Conservation (phyloP, 2,113 vertebrate species). For the Propithecus coquereli region DNA sequence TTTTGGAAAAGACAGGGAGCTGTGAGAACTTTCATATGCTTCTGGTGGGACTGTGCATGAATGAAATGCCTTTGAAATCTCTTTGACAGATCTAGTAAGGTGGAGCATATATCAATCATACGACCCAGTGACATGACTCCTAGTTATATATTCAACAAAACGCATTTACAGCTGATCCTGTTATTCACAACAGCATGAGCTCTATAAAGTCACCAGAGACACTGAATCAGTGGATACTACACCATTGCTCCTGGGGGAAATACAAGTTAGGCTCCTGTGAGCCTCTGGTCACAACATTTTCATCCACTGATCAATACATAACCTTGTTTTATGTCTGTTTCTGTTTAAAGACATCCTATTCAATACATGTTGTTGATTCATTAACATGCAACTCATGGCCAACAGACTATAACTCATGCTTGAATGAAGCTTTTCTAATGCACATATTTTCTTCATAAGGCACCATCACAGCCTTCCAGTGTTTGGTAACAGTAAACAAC, state of each 20-base stretch:
- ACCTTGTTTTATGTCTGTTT: neutral
- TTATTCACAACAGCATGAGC: neutral
- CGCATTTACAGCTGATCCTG: too few species aligned
- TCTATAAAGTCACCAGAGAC: neutral
- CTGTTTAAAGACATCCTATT: neutral
- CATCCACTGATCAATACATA: neutral
- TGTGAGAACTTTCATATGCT: accelerated
- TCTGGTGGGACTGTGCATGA: neutral
- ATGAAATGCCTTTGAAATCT: neutral
- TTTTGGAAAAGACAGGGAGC: neutral
- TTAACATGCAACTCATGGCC: too few species aligned
- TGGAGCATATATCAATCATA: too few species aligned
- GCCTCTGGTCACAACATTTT: neutral
- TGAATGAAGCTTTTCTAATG: neutral
- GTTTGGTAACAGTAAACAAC: too few species aligned
- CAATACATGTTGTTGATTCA: neutral
- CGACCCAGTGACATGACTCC: neutral
- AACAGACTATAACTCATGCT: too few species aligned
- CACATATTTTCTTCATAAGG: accelerated
- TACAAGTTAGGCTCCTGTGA: neutral
- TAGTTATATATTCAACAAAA: neutral
- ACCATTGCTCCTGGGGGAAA: too few species aligned
- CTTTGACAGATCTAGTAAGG: neutral
- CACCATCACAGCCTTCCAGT: neutral
- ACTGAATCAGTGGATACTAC: too few species aligned